Evolutionary conservation across 2,888 invertebrate species (phyloP), one percentile per base, ranked within the genome.

Genomic region (Autographa pulchrina): DNA sequence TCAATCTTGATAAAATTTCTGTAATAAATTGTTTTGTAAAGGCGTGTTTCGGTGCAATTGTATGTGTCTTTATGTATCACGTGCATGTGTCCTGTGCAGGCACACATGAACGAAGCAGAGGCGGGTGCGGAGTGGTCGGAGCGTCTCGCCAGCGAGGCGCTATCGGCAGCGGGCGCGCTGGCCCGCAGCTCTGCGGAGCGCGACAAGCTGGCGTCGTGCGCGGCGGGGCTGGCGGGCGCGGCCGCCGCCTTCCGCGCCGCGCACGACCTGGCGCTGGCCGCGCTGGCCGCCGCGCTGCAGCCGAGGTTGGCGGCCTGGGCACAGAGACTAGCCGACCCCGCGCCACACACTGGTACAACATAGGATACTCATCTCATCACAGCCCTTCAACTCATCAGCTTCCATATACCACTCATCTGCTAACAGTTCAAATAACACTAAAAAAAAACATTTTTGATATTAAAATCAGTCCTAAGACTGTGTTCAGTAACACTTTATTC

Each of bases 91-190:
- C 97, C 81, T 99, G 14, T 7, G 7, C 91, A 98, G 97, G 97
- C 97, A 32, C 97, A 98, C 85, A 92, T 99, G 81, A 99, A 98
- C 92, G 99, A 99, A 92, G 97, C 99, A 13, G 99, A 99, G 89
- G 97, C 97, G 61, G 98, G 99, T 83, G 98, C 98, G 76, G 99
- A 99, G 89, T 99, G 99, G 93, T 97, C 99, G 61, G 98, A 98
- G 90, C 98, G 98, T 0, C 95, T 99, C 48, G 98, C 98, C 86
- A 96, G 96, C 75, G 98, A 97, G 75, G 97, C 99, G 81, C 96
- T 97, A 84, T 96, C 96, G 68, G 98, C 97, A 89, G 98, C 98
- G 25, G 96, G 96, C 63, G 96, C 96, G 62, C 96, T 97, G 41
- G 96, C 97, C 82, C 96, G 97, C 0, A 25, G 80, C 80, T 89